These are phyloP conservation scores for Varroa destructor DNA, from an alignment of 1,140 invertebrate species.

Conservation along the genomic window DNA sequence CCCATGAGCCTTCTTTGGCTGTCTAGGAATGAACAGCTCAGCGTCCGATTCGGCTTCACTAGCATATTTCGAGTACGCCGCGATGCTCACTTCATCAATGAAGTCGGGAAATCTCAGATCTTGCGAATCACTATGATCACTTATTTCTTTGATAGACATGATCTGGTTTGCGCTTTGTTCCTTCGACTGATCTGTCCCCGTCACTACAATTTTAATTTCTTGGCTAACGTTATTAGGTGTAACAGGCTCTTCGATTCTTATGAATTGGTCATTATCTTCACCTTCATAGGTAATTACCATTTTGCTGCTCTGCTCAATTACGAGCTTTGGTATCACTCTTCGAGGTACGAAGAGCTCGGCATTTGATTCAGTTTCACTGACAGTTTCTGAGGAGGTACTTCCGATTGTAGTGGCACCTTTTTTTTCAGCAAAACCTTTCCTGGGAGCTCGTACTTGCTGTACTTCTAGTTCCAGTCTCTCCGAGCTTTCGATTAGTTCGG, in stretches of 20 bases:
- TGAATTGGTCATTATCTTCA: background rate
- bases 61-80: background rate
- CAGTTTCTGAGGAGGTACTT: background rate
- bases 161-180: background rate
- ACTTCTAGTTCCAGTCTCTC: conserved; percentile 22
- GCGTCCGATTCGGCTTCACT: conserved; percentile 18
- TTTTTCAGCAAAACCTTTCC: too few species aligned
- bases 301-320: conserved; percentile 17
- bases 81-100: conserved; percentile 23
- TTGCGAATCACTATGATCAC: background rate
- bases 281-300: conserved; percentile 6
- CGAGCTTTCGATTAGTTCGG: conserved; percentile 12
- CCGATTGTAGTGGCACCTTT: too few species aligned
- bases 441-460: background rate
- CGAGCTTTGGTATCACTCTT: conserved; percentile 22
- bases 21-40: conserved; percentile 4
- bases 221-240: background rate
- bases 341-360: conserved; percentile 13
- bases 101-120: background rate
- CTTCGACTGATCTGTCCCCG: background rate
- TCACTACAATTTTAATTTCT: background rate
- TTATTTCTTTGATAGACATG: background rate
- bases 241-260: conserved; percentile 10
- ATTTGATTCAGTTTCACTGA: conserved; percentile 1
- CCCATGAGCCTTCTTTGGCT: too few species aligned